Evolutionary conservation across 1,140 invertebrate genomes (phyloP), one percentile per base, ranked within the genome.

Genomic region (Hypothenemus hampei): DNA sequence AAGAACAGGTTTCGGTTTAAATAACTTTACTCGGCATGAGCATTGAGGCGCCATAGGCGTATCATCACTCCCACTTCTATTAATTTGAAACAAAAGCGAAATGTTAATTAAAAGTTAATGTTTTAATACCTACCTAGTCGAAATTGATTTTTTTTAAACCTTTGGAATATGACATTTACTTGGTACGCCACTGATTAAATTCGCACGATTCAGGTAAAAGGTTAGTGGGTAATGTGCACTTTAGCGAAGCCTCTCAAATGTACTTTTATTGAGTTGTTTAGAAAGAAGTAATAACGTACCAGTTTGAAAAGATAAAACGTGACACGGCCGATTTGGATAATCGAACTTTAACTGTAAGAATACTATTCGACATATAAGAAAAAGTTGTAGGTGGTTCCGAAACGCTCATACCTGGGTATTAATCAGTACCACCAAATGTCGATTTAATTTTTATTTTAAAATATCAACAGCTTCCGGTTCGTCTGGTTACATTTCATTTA

Each of bases 161-260:
- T n/a, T 36, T 8, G 35, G 15, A 7, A 29, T 29, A 7, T 29
- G 7, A 16, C 7, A 37, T 46, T 46, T 46, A 39, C n/a, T n/a
- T 16, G 15, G 41, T n/a, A 20, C 52, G 52, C 13, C 23, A 47
- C 52, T 54, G 52, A 16, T 16, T 16, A 19, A 39, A n/a, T n/a
- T 54, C 47, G 39, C 43, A 54, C 40, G 52, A 54, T 23, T 46
- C 33, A 13, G 26, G 19, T 24, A 44, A 57, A 57, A 57, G 54
- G 54, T 57, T 44, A 57, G 45, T 57, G 26, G 54, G 54, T 57
- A 57, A 57, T 55, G 52, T 57, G 54, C 54, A 57, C 54, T 54
- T 54, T 47, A 22, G 31, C 43, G 52, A 54, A 54, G 44, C 52
- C 35, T 54, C 35, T 36, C 43, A 50, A 57, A 49, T 49, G 45